Evolutionary conservation across 2,888 invertebrate species (phyloP).

Genomic region (Lepidocyrtinus sp.): DNA sequence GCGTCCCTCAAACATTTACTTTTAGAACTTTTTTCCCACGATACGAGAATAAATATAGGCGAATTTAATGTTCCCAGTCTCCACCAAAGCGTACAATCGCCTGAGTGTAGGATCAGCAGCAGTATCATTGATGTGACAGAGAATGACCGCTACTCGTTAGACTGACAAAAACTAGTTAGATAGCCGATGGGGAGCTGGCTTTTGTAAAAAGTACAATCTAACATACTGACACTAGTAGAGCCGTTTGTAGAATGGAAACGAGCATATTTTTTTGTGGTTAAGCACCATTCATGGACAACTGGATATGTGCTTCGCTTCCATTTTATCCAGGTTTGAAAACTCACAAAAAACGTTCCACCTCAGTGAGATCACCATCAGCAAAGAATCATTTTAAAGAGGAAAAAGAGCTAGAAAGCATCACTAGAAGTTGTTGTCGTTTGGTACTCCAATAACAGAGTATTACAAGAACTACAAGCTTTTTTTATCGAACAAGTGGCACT

Average conservation of each 20-base stretch:
- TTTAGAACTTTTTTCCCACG: too few relatives aligned
- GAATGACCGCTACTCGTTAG: background rate
- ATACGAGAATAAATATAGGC: too few relatives aligned
- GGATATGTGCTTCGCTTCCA: constrained; percentile 38
- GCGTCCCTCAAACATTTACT: too few relatives aligned
- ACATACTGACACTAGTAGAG: constrained; percentile 27
- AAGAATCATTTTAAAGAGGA: background rate
- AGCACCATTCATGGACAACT: constrained; percentile 39
- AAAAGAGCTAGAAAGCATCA: background rate
- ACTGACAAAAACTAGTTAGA: background rate
- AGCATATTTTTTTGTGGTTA: constrained; percentile 43
- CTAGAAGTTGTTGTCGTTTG: background rate
- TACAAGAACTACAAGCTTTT: constrained; percentile 37
- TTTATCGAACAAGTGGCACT: constrained; percentile 33
- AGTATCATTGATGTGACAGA: background rate
- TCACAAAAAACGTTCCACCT: constrained; percentile 36
- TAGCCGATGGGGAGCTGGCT: background rate
- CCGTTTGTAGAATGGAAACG: constrained; percentile 33
- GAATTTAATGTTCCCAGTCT: too few relatives aligned
- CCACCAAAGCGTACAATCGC: too few relatives aligned
- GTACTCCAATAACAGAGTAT: constrained; percentile 34
- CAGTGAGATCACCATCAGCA: constrained; percentile 1
- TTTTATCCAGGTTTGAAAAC: background rate
- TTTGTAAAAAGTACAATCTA: background rate
- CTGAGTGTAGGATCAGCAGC: background rate